Evolutionary conservation across 2,113 vertebrate species (phyloP).

Genomic region (Notothenia coriiceps): DNA sequence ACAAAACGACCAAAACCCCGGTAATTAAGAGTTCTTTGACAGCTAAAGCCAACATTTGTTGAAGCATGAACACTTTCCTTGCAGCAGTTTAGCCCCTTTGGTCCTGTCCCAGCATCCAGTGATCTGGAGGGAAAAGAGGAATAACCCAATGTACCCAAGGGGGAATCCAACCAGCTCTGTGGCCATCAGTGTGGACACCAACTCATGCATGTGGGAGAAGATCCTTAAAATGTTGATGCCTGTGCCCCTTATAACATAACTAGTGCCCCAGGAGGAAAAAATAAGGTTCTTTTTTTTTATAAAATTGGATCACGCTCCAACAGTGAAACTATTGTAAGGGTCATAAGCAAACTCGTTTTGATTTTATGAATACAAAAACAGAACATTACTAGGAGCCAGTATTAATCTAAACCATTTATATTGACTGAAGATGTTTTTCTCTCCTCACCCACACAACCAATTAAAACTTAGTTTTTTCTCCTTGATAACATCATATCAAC

Average conservation of each 20-base stretch:
- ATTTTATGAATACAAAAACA: neutral
- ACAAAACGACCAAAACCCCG: too few species aligned
- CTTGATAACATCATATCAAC: neutral
- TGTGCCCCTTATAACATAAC: neutral
- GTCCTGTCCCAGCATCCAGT: conserved; percentile 26
- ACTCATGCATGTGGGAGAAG: neutral
- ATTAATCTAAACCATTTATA: neutral
- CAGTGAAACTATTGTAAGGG: neutral
- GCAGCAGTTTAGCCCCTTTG: conserved; percentile 13
- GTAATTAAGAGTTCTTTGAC: too few species aligned
- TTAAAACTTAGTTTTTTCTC: neutral
- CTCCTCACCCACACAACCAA: neutral
- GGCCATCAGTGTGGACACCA: neutral
- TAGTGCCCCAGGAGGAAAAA: neutral
- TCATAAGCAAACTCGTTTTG: neutral
- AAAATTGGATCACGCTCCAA: neutral
- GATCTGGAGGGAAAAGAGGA: conserved; percentile 31
- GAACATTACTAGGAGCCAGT: neutral
- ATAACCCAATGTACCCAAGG: conserved; percentile 9
- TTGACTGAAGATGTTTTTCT: neutral
- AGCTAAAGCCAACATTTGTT: too few species aligned
- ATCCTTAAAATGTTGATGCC: neutral
- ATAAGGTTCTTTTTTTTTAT: neutral
- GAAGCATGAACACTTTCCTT: neutral
- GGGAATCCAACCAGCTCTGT: conserved; percentile 18